These are phyloP conservation scores for Sebastes melanostomus DNA, from an alignment of 2,797 vertebrate species.

Conservation along the genomic window DNA sequence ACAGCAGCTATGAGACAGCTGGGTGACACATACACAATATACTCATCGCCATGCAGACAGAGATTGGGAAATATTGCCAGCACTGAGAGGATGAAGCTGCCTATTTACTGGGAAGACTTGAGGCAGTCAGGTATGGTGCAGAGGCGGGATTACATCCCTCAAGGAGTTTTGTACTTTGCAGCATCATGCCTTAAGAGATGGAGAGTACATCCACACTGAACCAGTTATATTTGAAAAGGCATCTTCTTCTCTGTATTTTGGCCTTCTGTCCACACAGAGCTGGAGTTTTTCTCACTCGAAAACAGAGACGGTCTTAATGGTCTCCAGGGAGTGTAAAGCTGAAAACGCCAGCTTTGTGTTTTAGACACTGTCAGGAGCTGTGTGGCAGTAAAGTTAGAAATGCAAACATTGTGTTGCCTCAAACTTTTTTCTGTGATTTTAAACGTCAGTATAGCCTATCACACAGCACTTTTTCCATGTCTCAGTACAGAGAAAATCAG, in stretches of 20 bases:
- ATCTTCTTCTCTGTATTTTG: neutral
- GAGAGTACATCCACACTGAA: neutral
- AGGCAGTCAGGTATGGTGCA: constrained; percentile 13
- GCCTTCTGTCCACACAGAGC: neutral
- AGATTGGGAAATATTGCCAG: constrained; percentile 49
- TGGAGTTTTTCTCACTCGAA: neutral
- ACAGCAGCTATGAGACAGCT: constrained; percentile 53
- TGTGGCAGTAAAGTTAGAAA: neutral
- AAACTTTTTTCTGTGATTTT: neutral
- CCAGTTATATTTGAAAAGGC: neutral
- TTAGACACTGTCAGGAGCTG: neutral
- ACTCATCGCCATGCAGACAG: constrained; percentile 59
- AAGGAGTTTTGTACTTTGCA: constrained; percentile 19
- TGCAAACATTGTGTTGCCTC: neutral
- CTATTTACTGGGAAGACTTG: constrained; percentile 39
- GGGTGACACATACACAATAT: constrained; percentile 64
- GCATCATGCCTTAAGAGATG: constrained; percentile 3
- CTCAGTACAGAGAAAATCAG: neutral
- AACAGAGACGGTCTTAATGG: neutral
- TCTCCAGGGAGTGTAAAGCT: neutral
- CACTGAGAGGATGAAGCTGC: constrained; percentile 43
- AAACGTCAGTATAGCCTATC: neutral
- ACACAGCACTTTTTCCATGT: neutral
- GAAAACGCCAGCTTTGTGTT: neutral
- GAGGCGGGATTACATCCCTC: constrained; percentile 29